These are phyloP conservation scores for Blastobasis lacticolella DNA, from an alignment of 2,888 invertebrate genomes.

Conservation along the genomic window DNA sequence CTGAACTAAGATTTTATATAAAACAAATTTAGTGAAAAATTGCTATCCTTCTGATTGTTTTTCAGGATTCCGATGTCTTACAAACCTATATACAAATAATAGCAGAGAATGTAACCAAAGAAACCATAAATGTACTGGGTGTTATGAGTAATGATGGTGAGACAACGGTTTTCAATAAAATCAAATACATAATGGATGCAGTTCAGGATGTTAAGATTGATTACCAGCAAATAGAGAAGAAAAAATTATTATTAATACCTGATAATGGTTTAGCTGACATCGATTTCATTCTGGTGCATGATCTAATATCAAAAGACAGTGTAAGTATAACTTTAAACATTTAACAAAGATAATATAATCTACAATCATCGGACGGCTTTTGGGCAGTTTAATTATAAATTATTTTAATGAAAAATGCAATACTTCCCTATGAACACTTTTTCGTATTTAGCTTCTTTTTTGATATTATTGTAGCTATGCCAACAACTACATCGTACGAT, in stretches of 20 bases:
- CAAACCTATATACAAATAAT: constrained; percentile 27
- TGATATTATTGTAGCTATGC: constrained; percentile 16
- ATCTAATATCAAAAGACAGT: constrained; percentile 21
- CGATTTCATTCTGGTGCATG: constrained; percentile 21
- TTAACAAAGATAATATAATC: not conserved
- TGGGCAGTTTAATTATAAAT: too few species aligned
- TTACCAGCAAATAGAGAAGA: constrained; percentile 11
- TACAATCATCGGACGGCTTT: not conserved
- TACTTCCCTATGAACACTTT: too few species aligned
- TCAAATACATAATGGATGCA: constrained; percentile 13
- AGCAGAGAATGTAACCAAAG: constrained; percentile 27
- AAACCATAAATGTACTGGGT: constrained; percentile 20
- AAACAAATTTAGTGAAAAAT: too few species aligned
- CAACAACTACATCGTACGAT: constrained; percentile 19
- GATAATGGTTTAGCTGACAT: constrained; percentile 10
- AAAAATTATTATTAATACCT: constrained; percentile 9
- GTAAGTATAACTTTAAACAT: constrained; percentile 17
- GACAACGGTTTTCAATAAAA: constrained; percentile 6
- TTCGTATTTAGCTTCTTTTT: too few species aligned
- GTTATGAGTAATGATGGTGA: constrained; percentile 11
- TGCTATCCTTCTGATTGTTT: not conserved
- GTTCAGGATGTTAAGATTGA: constrained; percentile 13
- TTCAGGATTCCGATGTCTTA: constrained; percentile 21
- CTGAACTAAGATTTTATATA: not conserved
- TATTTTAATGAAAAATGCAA: too few species aligned